These are phyloP conservation scores for Tupaia tana DNA, from an alignment of 2,113 vertebrate genomes.

Conservation along the genomic window DNA sequence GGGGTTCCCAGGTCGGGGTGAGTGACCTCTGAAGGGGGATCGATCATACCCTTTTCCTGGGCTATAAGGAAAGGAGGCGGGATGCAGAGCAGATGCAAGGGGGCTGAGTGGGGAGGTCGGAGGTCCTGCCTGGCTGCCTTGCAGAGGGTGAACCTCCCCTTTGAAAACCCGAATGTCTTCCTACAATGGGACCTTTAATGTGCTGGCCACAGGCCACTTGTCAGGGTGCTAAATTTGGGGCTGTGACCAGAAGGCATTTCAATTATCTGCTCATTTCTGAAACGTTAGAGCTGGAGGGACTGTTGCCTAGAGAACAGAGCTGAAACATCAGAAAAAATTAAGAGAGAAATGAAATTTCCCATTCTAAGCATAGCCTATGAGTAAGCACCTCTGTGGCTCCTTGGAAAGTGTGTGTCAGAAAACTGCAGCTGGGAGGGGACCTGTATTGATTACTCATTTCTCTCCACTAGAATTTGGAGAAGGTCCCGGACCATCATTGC, in stretches of 20 bases:
- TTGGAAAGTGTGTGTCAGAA: constrained; percentile 64
- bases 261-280: constrained; percentile 67
- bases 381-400: constrained; percentile 18
- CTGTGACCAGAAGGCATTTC: background rate
- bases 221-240: constrained; percentile 16
- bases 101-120: background rate
- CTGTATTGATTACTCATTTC: background rate
- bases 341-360: constrained; percentile 60
- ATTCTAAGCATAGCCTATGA: constrained; percentile 57
- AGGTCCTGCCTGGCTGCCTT: background rate
- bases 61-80: background rate
- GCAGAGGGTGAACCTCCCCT: background rate
- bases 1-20: background rate
- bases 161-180: background rate
- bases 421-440: background rate
- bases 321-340: constrained; percentile 49
- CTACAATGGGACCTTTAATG: background rate
- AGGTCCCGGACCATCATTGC: background rate
- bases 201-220: background rate
- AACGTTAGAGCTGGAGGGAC: constrained; percentile 16
- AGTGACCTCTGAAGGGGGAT: background rate
- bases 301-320: constrained; percentile 75
- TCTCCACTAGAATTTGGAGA: background rate
- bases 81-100: background rate
- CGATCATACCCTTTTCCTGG: background rate